Percentiles rank a stretch among this genome's conserved stretches.
These are phyloP conservation scores for Boloria selene DNA, from an alignment of 2,888 invertebrate species.

Conservation along the genomic window DNA sequence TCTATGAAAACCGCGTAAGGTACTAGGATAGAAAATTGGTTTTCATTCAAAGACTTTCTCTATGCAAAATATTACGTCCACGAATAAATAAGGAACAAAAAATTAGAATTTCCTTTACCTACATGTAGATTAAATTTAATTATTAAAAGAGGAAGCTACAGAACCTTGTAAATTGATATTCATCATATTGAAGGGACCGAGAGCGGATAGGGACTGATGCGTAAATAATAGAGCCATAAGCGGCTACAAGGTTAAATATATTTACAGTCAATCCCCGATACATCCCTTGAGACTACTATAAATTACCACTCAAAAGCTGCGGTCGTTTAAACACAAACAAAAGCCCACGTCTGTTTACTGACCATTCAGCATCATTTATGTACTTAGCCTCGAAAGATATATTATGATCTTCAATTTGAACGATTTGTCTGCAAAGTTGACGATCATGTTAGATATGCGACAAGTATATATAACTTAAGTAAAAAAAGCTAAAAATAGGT, in stretches of 20 bases:
- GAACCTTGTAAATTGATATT: background rate
- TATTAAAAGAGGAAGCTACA: too few relatives aligned
- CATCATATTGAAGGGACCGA: background rate
- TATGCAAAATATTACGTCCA: too few relatives aligned
- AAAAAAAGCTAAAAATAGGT: too few relatives aligned
- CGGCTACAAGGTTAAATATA: slow-evolving; percentile 29
- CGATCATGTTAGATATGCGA: background rate
- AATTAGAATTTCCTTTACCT: too few relatives aligned
- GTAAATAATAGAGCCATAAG: slow-evolving; percentile 18
- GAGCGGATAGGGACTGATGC: slow-evolving; percentile 13
- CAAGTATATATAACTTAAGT: too few relatives aligned
- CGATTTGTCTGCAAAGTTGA: slow-evolving; percentile 1
- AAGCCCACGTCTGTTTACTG: slow-evolving; percentile 44
- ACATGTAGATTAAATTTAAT: too few relatives aligned
- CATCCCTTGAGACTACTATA: slow-evolving; percentile 53
- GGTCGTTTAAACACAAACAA: slow-evolving; percentile 42
- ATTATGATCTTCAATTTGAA: slow-evolving; percentile 16
- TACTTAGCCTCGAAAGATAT: slow-evolving; percentile 30
- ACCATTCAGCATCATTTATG: slow-evolving; percentile 40
- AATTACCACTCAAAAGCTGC: slow-evolving; percentile 50
- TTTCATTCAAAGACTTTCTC: too few relatives aligned
- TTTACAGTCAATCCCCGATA: slow-evolving; percentile 41
- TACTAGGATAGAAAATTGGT: too few relatives aligned
- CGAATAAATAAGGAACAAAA: too few relatives aligned
- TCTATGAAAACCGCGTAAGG: too few relatives aligned